These are phyloP conservation scores for Epistrophe eligans DNA, from an alignment of 2,888 invertebrate species.

Conservation along the genomic window DNA sequence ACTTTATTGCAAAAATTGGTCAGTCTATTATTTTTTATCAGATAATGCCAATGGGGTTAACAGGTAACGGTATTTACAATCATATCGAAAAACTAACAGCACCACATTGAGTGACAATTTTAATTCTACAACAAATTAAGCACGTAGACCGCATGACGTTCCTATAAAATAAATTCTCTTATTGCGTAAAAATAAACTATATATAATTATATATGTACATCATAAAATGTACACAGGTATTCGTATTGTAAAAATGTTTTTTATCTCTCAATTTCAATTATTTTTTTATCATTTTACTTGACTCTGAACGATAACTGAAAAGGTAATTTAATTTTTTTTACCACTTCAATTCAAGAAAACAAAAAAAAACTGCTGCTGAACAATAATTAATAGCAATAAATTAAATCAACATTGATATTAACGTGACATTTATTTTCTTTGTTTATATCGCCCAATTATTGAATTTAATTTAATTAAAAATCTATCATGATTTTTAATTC, in stretches of 20 bases:
- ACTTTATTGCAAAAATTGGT: constrained; percentile 10
- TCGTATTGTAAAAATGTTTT: background rate
- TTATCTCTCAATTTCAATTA: constrained; percentile 27
- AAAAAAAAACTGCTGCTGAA: background rate
- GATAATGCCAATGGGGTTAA: background rate
- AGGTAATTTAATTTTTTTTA: background rate
- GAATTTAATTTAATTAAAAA: constrained; percentile 26
- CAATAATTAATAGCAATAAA: background rate
- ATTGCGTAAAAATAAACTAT: background rate
- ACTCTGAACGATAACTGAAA: constrained; percentile 44
- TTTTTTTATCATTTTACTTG: constrained; percentile 53
- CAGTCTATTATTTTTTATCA: background rate
- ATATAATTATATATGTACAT: no score
- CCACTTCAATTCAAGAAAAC: background rate
- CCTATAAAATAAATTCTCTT: background rate
- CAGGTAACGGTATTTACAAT: background rate
- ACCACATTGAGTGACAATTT: background rate
- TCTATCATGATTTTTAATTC: background rate
- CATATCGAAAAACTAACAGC: background rate
- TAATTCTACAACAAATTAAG: background rate
- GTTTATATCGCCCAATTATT: background rate
- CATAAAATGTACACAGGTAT: no score
- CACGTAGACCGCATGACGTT: constrained; percentile 17
- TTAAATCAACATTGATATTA: background rate
- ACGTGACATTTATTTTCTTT: background rate